A percentile compares a stretch with the other conserved stretches of the same genome.
phyloP scores from a whole-genome alignment of 2,888 invertebrate species.

The Campopleginae sp. region DNA sequence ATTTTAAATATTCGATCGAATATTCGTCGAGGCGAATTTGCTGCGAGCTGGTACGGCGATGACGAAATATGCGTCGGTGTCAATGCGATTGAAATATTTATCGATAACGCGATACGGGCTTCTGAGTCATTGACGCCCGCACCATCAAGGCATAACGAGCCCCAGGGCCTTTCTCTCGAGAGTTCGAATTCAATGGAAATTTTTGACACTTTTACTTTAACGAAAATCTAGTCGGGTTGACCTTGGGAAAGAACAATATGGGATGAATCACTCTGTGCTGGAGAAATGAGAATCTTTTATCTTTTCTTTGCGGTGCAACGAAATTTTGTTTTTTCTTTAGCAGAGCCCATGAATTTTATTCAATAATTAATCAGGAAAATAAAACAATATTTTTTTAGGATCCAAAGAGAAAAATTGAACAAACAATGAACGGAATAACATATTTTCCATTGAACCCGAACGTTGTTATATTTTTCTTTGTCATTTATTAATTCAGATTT shows the following conservation, averaged over 20 bases:
- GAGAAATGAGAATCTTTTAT: slow-evolving; percentile 22
- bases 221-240: neutral
- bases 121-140: slow-evolving; percentile 54
- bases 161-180: slow-evolving; percentile 33
- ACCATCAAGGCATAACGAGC: slow-evolving; percentile 33
- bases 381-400: too few relatives aligned
- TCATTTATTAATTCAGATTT: neutral
- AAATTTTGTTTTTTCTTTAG: too few relatives aligned
- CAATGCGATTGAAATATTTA: slow-evolving; percentile 50
- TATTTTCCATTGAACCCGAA: too few relatives aligned
- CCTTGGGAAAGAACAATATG: slow-evolving; percentile 1
- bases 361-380: too few relatives aligned
- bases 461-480: too few relatives aligned
- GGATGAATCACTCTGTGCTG: slow-evolving; percentile 32
- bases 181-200: slow-evolving; percentile 46
- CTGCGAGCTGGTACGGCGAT: slow-evolving; percentile 51
- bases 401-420: neutral
- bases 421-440: too few relatives aligned
- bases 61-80: slow-evolving; percentile 38
- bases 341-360: too few relatives aligned
- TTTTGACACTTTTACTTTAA: slow-evolving; percentile 17
- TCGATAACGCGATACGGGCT: slow-evolving; percentile 46
- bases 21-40: slow-evolving; percentile 23
- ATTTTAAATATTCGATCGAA: neutral
- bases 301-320: neutral